Evolutionary conservation across 2,113 vertebrate species (phyloP), one percentile per base, ranked within the genome.

Genomic region (Cacatua alba): DNA sequence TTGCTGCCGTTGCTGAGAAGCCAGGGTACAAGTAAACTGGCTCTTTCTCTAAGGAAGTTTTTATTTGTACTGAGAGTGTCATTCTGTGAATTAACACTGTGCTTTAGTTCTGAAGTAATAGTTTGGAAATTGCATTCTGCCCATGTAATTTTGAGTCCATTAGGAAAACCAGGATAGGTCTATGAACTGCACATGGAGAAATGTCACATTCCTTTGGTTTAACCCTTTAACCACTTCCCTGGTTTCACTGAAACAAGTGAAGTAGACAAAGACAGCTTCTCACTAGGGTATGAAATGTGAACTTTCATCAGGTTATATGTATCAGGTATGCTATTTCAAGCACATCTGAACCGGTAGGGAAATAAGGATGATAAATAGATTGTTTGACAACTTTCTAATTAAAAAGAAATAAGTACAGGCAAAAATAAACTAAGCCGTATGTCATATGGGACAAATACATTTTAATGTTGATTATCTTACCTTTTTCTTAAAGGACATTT

Each of bases 191-290:
- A 96, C 96, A 97, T 97, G 77, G 93, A 97, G 96, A 97, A 94
- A 97, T 97, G 97, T 97, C 98, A 98, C 96, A 96, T 97, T 97
- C 96, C 92, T 96, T 92, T 94, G 80, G 53, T 72, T 98, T 98
- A 98, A 98, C 97, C 95, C 96, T 94, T 95, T 91, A 90, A 65
- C 51, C 65, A 29, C 97, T 67, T 64, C 63, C 26, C 35, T 69
- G 49, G 16, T 74, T 92, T 86, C 15, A 11, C 53, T 63, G 65
- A 29, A 82, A 67, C 59, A 90, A 96, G 75, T 59, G 64, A 92
- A 78, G 88, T 18, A 92, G 94, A 95, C 91, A 96, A 91, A 97
- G 92, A 82, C 68, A 71, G 78, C 52, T 94, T 87, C 84, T 90
- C 72, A 53, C 46, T 17, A 37, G 31, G 15, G 24, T 51, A 62